phyloP scores from a whole-genome alignment of 2,888 invertebrate species.

The Ichneumoninae sp. region DNA sequence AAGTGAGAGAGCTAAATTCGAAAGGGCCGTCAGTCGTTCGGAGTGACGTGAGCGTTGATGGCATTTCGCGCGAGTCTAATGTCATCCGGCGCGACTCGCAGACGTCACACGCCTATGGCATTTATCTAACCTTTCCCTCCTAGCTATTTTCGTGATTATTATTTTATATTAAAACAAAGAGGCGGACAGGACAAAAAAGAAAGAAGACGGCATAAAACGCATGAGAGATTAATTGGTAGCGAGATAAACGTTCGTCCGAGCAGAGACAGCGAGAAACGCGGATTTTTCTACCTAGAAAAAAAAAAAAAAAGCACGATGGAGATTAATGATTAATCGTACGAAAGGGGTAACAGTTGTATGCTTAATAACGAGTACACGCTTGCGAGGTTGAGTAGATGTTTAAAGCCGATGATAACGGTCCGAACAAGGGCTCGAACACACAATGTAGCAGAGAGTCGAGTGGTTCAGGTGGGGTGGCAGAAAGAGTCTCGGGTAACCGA shows the following conservation, averaged over 20 bases:
- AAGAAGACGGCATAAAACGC: conserved; percentile 29
- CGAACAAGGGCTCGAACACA: conserved; percentile 64
- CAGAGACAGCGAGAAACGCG: conserved; percentile 53
- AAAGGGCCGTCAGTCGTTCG: conserved; percentile 61
- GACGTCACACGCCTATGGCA: conserved; percentile 70
- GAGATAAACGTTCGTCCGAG: conserved; percentile 5
- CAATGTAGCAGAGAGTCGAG: conserved; percentile 46
- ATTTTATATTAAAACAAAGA: conserved; percentile 44
- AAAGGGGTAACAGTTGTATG: conserved; percentile 47
- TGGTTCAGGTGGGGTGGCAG: not conserved
- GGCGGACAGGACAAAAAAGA: conserved; percentile 16
- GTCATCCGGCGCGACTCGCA: conserved; percentile 70
- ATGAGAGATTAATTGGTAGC: conserved; percentile 62
- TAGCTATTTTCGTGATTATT: conserved; percentile 57
- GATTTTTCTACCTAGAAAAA: not conserved
- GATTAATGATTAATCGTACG: conserved; percentile 64
- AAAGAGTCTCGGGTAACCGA: conserved; percentile 64
- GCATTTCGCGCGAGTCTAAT: conserved; percentile 79
- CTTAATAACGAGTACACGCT: conserved; percentile 56
- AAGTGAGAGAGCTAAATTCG: conserved; percentile 44
- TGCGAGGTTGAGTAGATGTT: conserved; percentile 55
- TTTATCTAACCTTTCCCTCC: conserved; percentile 80
- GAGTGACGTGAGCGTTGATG: conserved; percentile 66
- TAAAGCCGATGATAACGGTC: conserved; percentile 63
- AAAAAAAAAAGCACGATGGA: conserved; percentile 9